Evolutionary conservation across 2,797 vertebrate species (phyloP).

Genomic region (Coregonus ussuriensis): DNA sequence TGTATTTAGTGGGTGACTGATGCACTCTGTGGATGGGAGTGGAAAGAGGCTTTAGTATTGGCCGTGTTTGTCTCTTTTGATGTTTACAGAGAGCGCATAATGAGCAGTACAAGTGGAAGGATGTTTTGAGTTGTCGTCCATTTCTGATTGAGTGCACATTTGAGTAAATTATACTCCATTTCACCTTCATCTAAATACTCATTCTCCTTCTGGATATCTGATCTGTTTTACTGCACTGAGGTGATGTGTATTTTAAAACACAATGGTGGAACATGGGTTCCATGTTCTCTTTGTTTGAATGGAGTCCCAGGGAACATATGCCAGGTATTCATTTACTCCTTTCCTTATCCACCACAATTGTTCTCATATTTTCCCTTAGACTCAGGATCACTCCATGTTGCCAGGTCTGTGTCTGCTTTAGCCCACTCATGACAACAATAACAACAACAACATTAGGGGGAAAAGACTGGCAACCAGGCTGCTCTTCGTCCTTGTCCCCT

Average conservation of each 20-base stretch:
- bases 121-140: background rate
- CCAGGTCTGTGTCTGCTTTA: background rate
- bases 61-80: constrained; percentile 66
- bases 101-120: constrained; percentile 9
- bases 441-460: too few relatives aligned
- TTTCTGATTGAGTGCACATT: background rate
- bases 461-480: too few relatives aligned
- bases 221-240: background rate
- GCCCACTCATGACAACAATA: background rate
- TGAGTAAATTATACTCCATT: background rate
- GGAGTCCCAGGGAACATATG: background rate
- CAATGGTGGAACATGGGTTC: too few relatives aligned
- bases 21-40: constrained; percentile 57
- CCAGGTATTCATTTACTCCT: too few relatives aligned
- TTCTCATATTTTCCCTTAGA: background rate
- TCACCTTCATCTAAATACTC: background rate
- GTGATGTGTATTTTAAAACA: background rate
- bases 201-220: background rate
- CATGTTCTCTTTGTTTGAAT: background rate
- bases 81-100: constrained; percentile 36
- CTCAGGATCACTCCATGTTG: background rate
- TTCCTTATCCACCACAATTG: too few relatives aligned
- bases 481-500: too few relatives aligned
- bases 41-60: constrained; percentile 41
- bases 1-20: constrained; percentile 72